Base-by-base conservation (phyloP, 2,888 invertebrate species). In the Zygaena filipendulae region DNA sequence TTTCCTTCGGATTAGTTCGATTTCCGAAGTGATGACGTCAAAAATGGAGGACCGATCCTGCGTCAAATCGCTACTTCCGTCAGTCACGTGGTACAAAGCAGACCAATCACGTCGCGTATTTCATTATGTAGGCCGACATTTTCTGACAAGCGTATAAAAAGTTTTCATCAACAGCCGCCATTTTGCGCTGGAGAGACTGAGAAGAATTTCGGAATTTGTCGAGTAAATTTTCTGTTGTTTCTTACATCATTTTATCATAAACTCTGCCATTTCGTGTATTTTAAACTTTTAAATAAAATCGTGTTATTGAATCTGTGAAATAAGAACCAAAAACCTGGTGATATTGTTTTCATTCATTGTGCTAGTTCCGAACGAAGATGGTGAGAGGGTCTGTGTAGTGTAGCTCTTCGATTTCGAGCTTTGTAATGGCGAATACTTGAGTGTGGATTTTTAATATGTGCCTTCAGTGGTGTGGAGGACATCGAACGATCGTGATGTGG, bases 81-180 rank as follows among this genome's bases (percentile, higher is more conserved):
- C 47, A 51, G 57, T 77, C 81, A 81, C 80, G 75, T 80, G 80
- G 72, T 63, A 33, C 42, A 42, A 35, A 16, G 39, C 46, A 38
- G 46, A 47, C 82, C 81, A 82, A 82, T 81, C 67, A 61, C 40
- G 55, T 35, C 32, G 48, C 58, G 51, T 52, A 57, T 59, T 56
- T 57, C 67, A 16, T 16, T 64, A 58, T 69, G 59, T 68, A 72
- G 81, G 74, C 81, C 77, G 81, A 82, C 82, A 77, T 79, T 79
- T 88, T 89, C 87, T 91, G 91, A 91, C 91, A 91, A 91, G 91
- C 91, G 90, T 90, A 90, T 88, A 90, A 91, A 91, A 92, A 91
- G 87, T 91, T 90, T 86, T 90, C 90, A 90, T 90, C 91, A 91
- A 90, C 89, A 90, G 91, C 91, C 90, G 92, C 92, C 92, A 92